These are phyloP conservation scores for Neolamprologus caudopunctatus DNA, from an alignment of 2,113 vertebrate genomes.

Conservation along the genomic window DNA sequence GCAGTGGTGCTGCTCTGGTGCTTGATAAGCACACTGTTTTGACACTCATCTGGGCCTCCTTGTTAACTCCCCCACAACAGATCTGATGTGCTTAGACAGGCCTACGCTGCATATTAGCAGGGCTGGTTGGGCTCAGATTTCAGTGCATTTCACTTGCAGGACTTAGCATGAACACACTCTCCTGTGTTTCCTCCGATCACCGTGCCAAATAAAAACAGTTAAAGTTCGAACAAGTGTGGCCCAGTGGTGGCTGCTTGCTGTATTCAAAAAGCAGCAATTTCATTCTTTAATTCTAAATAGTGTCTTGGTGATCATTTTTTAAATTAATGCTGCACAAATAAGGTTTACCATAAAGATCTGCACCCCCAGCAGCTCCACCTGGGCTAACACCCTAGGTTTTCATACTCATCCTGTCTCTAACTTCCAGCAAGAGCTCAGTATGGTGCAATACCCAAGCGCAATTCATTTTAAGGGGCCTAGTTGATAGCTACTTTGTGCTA, in stretches of 20 bases:
- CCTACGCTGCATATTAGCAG: slow-evolving; percentile 35
- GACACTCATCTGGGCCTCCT: slow-evolving; percentile 61
- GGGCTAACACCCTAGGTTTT: not conserved
- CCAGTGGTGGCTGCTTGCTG: not conserved
- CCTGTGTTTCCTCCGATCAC: slow-evolving; percentile 1
- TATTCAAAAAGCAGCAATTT: not conserved
- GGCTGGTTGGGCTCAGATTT: slow-evolving; percentile 30
- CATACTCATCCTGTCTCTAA: not conserved
- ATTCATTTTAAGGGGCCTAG: not conserved
- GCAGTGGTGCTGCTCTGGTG: not conserved
- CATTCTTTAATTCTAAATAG: not conserved
- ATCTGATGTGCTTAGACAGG: slow-evolving; percentile 60
- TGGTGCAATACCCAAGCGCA: not conserved
- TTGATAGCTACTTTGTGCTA: not conserved
- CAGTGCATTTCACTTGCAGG: slow-evolving; percentile 26
- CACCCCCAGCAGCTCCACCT: not conserved
- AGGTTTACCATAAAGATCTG: not conserved
- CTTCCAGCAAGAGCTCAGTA: not conserved
- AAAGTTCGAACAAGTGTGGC: not conserved
- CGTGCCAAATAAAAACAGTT: not conserved
- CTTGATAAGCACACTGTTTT: slow-evolving; percentile 57
- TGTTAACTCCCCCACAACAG: slow-evolving; percentile 62
- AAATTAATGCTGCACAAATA: not conserved
- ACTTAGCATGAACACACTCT: slow-evolving; percentile 14
- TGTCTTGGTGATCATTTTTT: not conserved